phyloP scores from a whole-genome alignment of 2,113 vertebrate genomes.

The Pteropus alecto region DNA sequence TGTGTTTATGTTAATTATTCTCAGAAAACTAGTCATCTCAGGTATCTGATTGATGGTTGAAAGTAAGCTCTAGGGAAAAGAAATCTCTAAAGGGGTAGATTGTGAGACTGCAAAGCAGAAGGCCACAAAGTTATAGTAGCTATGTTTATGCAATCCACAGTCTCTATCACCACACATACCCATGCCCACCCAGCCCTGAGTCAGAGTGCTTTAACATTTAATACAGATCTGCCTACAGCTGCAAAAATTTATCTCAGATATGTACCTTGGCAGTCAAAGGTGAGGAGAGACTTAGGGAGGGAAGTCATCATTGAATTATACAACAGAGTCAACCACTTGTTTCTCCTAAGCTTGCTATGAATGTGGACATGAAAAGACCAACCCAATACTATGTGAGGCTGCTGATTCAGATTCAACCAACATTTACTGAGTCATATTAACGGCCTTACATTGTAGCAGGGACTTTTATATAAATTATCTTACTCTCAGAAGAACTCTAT shows the following conservation, averaged over 20 bases:
- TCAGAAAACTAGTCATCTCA: background rate
- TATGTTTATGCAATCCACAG: background rate
- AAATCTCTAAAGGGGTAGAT: background rate
- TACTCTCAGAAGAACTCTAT: background rate
- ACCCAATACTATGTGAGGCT: background rate
- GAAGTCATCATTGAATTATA: background rate
- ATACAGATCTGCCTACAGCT: background rate
- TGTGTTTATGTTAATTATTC: background rate
- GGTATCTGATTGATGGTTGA: background rate
- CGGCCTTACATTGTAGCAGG: background rate
- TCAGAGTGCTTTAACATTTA: background rate
- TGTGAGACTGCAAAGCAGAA: background rate
- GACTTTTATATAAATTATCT: background rate
- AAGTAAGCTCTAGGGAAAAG: background rate
- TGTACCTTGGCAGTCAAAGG: background rate
- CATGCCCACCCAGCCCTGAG: background rate
- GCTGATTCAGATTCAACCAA: background rate
- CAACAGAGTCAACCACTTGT: background rate
- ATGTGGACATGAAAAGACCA: background rate
- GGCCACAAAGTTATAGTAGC: too few relatives aligned
- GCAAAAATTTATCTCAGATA: background rate
- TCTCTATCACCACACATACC: background rate
- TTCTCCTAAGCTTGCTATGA: background rate
- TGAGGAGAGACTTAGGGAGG: background rate
- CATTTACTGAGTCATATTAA: background rate